phyloP scores from a whole-genome alignment of 2,113 vertebrate genomes.

The Platysteira castanea region DNA sequence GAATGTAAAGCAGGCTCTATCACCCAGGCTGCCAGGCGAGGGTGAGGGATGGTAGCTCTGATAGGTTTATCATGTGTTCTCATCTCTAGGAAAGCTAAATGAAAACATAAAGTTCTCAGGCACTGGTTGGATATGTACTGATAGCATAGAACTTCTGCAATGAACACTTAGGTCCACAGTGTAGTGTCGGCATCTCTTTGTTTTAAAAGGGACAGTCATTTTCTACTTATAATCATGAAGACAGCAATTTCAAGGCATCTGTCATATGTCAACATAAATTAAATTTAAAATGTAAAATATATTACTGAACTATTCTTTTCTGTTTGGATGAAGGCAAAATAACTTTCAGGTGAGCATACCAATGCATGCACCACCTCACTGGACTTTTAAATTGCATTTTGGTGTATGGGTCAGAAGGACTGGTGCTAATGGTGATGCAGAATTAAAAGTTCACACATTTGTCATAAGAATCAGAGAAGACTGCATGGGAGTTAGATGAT shows the following conservation, averaged over 20 bases:
- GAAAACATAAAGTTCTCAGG: slow-evolving; percentile 54
- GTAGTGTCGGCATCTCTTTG: not conserved
- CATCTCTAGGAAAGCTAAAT: slow-evolving; percentile 64
- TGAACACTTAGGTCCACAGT: slow-evolving; percentile 14
- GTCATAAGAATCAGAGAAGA: not conserved
- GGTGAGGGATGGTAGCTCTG: slow-evolving; percentile 66
- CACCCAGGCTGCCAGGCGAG: slow-evolving; percentile 51
- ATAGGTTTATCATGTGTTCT: slow-evolving; percentile 74
- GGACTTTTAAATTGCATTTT: not conserved
- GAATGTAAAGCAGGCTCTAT: slow-evolving; percentile 50
- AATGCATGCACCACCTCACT: not conserved
- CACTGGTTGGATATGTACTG: not conserved
- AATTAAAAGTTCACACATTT: not conserved
- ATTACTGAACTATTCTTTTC: not conserved
- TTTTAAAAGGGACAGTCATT: not conserved
- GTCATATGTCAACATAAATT: not conserved
- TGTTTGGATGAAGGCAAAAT: not conserved
- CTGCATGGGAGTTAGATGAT: not conserved
- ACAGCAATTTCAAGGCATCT: not conserved
- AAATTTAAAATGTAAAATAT: not conserved
- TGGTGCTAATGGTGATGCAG: not conserved
- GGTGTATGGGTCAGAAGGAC: not conserved
- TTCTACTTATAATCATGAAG: not conserved
- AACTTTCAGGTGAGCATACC: not conserved
- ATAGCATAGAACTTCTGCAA: slow-evolving; percentile 49